Evolutionary conservation across 2,888 invertebrate species (phyloP).

Genomic region (Polymixis flavicincta): DNA sequence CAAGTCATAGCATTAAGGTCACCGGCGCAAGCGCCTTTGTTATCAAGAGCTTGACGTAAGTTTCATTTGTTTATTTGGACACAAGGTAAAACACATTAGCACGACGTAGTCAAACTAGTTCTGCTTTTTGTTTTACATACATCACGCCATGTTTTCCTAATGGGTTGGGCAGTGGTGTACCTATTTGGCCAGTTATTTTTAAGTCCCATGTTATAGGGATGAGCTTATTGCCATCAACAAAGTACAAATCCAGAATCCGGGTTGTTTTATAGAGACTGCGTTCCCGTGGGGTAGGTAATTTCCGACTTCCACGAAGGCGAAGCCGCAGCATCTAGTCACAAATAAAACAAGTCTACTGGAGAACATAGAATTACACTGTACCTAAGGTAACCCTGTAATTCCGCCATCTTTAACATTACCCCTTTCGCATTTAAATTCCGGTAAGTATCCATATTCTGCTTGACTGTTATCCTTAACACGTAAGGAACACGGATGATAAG

Average conservation of each 20-base stretch:
- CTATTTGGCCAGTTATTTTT: no score
- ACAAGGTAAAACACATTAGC: not conserved
- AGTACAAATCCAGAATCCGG: no score
- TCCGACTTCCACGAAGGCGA: no score
- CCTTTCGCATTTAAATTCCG: not conserved
- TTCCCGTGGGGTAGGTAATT: no score
- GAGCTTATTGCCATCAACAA: no score
- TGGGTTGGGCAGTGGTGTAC: no score
- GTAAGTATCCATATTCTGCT: not conserved
- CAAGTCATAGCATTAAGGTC: slow-evolving; percentile 87
- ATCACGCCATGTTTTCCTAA: no score
- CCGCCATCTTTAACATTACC: not conserved
- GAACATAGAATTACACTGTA: not conserved
- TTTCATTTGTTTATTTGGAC: slow-evolving; percentile 44
- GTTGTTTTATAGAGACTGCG: no score
- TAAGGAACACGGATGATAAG: slow-evolving; percentile 43
- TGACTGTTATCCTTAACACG: slow-evolving; percentile 9
- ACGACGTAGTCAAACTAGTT: not conserved
- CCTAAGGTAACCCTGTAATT: no score
- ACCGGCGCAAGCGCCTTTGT: slow-evolving; percentile 88
- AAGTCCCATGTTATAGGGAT: no score
- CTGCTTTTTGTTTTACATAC: not conserved
- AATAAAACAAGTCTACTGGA: not conserved
- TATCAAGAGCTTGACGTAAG: slow-evolving; percentile 89
- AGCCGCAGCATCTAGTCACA: no score